Conservation (phyloP, 2,888 invertebrate species). For the Anoplius nigerrimus region DNA sequence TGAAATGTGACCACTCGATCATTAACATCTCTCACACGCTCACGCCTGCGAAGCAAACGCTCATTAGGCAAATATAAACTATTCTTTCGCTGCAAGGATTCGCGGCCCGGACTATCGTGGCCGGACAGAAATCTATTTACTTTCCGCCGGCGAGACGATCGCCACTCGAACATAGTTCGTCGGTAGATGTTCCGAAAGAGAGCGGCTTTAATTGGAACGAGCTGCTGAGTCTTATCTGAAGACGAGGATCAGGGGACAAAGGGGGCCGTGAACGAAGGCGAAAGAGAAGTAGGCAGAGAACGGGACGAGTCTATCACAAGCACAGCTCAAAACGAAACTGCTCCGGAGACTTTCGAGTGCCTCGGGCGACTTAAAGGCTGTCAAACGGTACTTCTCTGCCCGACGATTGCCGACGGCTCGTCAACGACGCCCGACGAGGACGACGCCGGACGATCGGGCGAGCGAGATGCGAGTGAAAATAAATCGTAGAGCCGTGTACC, state of each 20-base stretch:
- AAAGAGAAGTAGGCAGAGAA: neutral
- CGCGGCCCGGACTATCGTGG: too few species aligned
- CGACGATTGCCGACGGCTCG: neutral
- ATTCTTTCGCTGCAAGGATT: too few species aligned
- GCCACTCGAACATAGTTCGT: too few species aligned
- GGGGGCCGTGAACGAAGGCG: neutral
- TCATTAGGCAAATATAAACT: too few species aligned
- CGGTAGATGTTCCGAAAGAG: too few species aligned
- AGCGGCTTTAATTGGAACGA: neutral
- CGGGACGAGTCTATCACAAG: neutral
- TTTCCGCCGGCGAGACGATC: too few species aligned
- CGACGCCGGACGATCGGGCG: too few species aligned
- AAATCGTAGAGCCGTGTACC: constrained; percentile 1
- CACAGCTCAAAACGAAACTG: constrained; percentile 20
- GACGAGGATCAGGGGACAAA: neutral
- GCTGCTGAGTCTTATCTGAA: neutral
- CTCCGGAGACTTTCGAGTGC: constrained; percentile 18
- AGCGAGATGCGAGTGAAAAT: constrained; percentile 11
- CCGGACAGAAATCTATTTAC: too few species aligned
- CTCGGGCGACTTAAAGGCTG: constrained; percentile 44
- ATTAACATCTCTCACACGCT: too few species aligned
- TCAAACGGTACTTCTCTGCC: constrained; percentile 55
- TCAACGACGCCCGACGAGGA: neutral
- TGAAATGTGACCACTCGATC: too few species aligned
- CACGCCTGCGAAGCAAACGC: too few species aligned